These are phyloP conservation scores for Peromyscus melanophrys DNA, from an alignment of 2,797 vertebrate genomes.

Conservation along the genomic window DNA sequence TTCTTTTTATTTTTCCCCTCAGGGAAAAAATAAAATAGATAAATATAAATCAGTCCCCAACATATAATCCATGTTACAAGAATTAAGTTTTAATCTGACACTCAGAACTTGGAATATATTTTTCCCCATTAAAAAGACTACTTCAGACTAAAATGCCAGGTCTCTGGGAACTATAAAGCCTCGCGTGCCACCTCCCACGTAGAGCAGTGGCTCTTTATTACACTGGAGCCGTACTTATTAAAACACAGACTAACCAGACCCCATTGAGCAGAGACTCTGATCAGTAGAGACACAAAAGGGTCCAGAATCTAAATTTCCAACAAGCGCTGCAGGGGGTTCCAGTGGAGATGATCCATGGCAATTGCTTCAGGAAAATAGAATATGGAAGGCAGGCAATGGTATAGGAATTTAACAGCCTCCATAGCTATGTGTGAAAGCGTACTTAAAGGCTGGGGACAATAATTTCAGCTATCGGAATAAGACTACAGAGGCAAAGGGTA, in stretches of 20 bases:
- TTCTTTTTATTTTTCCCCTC: not conserved
- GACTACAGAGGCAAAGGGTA: not conserved
- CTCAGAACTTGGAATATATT: not conserved
- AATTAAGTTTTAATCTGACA: slow-evolving; percentile 47
- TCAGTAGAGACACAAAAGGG: not conserved
- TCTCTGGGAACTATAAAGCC: not conserved
- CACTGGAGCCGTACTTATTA: no score
- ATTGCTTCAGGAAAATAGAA: not conserved
- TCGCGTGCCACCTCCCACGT: not conserved
- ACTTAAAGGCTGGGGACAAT: not conserved
- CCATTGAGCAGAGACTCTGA: not conserved
- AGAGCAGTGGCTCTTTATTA: not conserved
- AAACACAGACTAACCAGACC: not conserved
- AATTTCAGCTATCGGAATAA: not conserved
- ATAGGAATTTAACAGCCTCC: not conserved
- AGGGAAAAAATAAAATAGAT: not conserved
- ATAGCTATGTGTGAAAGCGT: not conserved
- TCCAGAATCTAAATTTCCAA: slow-evolving; percentile 11
- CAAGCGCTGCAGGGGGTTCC: not conserved
- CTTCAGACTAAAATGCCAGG: not conserved
- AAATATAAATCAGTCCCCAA: slow-evolving; percentile 14
- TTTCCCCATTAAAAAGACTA: not conserved
- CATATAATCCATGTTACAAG: not conserved
- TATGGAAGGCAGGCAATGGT: not conserved
- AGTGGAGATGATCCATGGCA: not conserved